Conservation (phyloP, 2,113 vertebrate species). For the Channa maculata region DNA sequence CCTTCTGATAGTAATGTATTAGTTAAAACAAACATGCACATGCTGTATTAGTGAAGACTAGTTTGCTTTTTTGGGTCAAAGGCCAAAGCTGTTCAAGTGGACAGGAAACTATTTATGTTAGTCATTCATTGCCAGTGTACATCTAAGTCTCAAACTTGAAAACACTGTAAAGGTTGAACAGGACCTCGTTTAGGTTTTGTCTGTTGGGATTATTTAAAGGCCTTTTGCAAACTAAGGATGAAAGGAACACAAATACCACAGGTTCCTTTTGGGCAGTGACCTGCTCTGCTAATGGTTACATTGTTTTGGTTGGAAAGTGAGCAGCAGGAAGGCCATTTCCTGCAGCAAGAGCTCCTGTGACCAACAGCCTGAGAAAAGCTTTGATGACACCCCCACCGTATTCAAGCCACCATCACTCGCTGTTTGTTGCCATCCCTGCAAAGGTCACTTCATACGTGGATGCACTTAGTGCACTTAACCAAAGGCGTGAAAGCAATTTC, state of each 20-base stretch:
- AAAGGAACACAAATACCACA: conserved; percentile 45
- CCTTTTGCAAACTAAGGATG: conserved; percentile 10
- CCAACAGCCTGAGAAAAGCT: conserved; percentile 74
- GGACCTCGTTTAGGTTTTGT: background rate
- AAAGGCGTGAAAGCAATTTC: conserved; percentile 53
- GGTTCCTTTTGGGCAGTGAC: conserved; percentile 42
- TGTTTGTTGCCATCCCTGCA: conserved; percentile 44
- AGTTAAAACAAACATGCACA: conserved; percentile 35
- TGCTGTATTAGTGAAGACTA: conserved; percentile 11
- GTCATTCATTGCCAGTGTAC: conserved; percentile 53
- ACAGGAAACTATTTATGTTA: conserved; percentile 60
- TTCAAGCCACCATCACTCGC: conserved; percentile 47
- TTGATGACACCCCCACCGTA: conserved; percentile 69
- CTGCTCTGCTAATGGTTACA: conserved; percentile 58
- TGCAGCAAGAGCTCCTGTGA: conserved; percentile 66
- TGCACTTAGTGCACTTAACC: conserved; percentile 49
- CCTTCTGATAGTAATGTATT: conserved; percentile 12
- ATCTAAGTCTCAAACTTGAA: conserved; percentile 4
- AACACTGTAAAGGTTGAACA: background rate
- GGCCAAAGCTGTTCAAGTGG: conserved; percentile 69
- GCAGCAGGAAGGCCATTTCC: conserved; percentile 75
- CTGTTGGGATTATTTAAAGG: conserved; percentile 7
- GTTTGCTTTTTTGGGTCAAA: conserved; percentile 63
- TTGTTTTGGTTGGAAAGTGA: conserved; percentile 76
- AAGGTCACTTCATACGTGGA: conserved; percentile 63